Evolutionary conservation across 1,140 invertebrate genomes (phyloP).

Genomic region (Saccostrea glomerata): DNA sequence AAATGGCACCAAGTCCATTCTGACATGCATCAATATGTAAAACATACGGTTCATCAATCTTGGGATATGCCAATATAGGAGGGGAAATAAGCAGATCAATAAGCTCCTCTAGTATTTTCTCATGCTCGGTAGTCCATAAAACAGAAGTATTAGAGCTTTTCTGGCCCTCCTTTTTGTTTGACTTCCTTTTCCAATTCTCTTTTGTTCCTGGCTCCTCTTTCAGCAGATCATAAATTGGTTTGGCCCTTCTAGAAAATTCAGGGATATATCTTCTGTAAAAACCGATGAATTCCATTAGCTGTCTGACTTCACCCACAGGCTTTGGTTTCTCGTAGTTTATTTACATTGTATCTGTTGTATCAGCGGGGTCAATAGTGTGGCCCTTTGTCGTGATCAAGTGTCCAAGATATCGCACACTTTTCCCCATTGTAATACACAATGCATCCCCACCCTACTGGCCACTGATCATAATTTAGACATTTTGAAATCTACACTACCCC

Average conservation of each 20-base stretch:
- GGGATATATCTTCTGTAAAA: constrained; percentile 77
- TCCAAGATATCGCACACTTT: constrained; percentile 57
- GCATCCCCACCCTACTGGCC: too few species aligned
- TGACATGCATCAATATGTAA: constrained; percentile 79
- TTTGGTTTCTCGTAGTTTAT: constrained; percentile 68
- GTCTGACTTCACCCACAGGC: constrained; percentile 74
- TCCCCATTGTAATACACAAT: constrained; percentile 52
- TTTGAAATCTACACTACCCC: too few species aligned
- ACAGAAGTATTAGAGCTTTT: constrained; percentile 21
- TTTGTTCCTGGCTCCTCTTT: constrained; percentile 54
- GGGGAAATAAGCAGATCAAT: constrained; percentile 67
- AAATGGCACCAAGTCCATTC: constrained; percentile 76
- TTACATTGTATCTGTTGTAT: constrained; percentile 73
- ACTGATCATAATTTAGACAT: too few species aligned
- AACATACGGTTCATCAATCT: constrained; percentile 73
- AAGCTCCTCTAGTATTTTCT: constrained; percentile 53
- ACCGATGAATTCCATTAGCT: constrained; percentile 79
- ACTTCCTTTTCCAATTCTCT: constrained; percentile 37
- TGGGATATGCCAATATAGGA: constrained; percentile 70
- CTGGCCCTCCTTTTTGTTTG: constrained; percentile 42
- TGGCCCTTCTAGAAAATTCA: constrained; percentile 68
- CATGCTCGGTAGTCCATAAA: constrained; percentile 52
- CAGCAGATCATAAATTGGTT: constrained; percentile 52
- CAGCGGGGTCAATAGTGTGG: constrained; percentile 74
- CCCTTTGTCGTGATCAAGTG: constrained; percentile 55